Evolutionary conservation across 2,888 invertebrate species (phyloP).

Genomic region (Ophonus ardosiacus): DNA sequence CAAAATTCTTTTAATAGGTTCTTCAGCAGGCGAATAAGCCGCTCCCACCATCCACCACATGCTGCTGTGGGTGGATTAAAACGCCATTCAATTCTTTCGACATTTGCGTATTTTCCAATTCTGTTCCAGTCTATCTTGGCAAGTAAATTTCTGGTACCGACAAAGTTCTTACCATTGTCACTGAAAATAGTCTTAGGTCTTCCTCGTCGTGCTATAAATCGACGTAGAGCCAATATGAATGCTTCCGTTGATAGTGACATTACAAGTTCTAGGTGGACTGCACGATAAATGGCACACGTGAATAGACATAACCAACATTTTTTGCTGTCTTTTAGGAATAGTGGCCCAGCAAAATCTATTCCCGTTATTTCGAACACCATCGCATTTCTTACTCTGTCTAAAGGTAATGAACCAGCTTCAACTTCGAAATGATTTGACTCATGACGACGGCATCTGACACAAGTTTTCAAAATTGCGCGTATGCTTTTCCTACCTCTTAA

Average conservation of each 20-base stretch:
- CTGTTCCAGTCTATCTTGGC: background rate
- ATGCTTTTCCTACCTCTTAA: conserved; percentile 17
- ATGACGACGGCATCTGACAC: too few relatives aligned
- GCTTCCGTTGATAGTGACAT: conserved; percentile 67
- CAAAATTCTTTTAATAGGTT: conserved; percentile 69
- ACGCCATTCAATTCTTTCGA: conserved; percentile 64
- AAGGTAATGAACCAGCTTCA: conserved; percentile 47
- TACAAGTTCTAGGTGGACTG: conserved; percentile 72
- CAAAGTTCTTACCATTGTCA: conserved; percentile 4
- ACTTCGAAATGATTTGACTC: conserved; percentile 16
- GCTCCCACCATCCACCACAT: conserved; percentile 71
- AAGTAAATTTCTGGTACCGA: background rate
- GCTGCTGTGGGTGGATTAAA: conserved; percentile 72
- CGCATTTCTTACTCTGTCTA: too few relatives aligned
- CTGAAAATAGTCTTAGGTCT: conserved; percentile 66
- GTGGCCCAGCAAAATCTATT: conserved; percentile 71
- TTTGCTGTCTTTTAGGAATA: conserved; percentile 66
- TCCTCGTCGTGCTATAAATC: conserved; percentile 65
- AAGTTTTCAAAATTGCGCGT: conserved; percentile 3
- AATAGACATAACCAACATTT: conserved; percentile 70
- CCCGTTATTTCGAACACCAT: conserved; percentile 71
- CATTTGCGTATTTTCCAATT: background rate
- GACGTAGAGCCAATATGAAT: conserved; percentile 69
- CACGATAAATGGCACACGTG: conserved; percentile 71
- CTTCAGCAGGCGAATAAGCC: conserved; percentile 70